Evolutionary conservation across 2,888 invertebrate genomes (phyloP).

Genomic region (Tenthredo livida): DNA sequence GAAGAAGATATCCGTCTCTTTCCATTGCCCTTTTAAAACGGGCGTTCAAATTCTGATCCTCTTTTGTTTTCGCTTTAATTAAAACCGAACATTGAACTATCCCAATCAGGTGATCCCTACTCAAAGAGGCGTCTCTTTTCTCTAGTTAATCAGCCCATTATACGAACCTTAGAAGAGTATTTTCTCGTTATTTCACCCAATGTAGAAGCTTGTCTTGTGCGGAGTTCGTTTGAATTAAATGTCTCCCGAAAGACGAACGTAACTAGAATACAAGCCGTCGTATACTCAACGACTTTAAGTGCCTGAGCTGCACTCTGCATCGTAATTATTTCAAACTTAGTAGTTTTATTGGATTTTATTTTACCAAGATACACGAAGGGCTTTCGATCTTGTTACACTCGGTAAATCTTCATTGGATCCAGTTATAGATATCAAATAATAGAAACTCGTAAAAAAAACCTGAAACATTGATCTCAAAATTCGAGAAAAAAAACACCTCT

Average conservation of each 20-base stretch:
- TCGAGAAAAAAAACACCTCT: background rate
- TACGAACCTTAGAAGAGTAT: constrained; percentile 31
- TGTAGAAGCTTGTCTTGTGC: constrained; percentile 22
- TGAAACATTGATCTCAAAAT: background rate
- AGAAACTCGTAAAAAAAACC: background rate
- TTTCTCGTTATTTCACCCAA: constrained; percentile 30
- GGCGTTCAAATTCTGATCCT: constrained; percentile 69
- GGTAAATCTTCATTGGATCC: background rate
- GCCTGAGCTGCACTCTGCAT: constrained; percentile 16
- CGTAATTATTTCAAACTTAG: constrained; percentile 18
- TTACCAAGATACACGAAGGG: background rate
- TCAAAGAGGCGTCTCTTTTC: constrained; percentile 2
- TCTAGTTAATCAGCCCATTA: constrained; percentile 45
- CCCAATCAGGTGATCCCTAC: constrained; percentile 33
- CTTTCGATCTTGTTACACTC: background rate
- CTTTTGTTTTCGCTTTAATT: constrained; percentile 69
- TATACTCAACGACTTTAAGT: constrained; percentile 24
- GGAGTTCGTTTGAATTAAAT: constrained; percentile 50
- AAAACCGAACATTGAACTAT: constrained; percentile 64
- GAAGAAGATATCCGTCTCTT: background rate
- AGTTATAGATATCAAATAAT: background rate
- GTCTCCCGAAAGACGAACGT: constrained; percentile 32
- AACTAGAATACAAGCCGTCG: constrained; percentile 30
- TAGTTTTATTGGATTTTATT: constrained; percentile 28
- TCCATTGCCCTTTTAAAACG: constrained; percentile 55